Base-by-base conservation (phyloP, 2,113 vertebrate species). In the Erythrolamprus reginae region DNA sequence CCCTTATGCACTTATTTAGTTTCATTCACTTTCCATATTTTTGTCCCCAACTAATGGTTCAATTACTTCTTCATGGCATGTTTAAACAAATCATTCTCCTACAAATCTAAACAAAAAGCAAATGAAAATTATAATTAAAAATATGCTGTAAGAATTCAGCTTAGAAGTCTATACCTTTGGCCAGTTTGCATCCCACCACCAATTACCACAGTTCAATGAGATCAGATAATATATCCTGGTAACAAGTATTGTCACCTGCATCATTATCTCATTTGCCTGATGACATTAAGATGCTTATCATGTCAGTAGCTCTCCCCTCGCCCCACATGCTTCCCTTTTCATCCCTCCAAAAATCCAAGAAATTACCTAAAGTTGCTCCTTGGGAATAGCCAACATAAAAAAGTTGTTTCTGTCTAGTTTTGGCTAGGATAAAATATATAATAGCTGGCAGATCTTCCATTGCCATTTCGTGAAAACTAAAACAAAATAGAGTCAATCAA, bases 341-440 rank as follows among this genome's bases (percentile, higher is more conserved):
- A 33, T 13, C n/a, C 65, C 65, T 38, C 12, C n/a, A 77, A 38
- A 77, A 77, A 77, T 38, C 33, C n/a, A 21, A 77, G 65, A 95
- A 95, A 92, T 89, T 97, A 98, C 98, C 98, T 86, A 98, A 97
- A 4, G 98, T 98, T 51, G 98, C 98, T 83, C 98, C 98, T 94
- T 98, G 98, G 48, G 98, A 98, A 93, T 99, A 98, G 91, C 98
- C 98, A 0, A 98, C 84, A 93, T 99, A 99, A 95, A 95, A 98
- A 93, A 99, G 96, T 94, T 98, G 97, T 89, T 98, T 95, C 94
- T 98, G 97, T 52, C 95, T 94, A 0, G 97, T 98, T 95, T 95
- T 97, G 95, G 98, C 97, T 90, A 98, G 96, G 95, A 99, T 97
- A 96, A 98, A 96, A 96, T 98, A 95, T 87, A 98, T 95, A 28